phyloP scores from a whole-genome alignment of 2,113 vertebrate genomes.

The Forbesichthys agassizii region DNA sequence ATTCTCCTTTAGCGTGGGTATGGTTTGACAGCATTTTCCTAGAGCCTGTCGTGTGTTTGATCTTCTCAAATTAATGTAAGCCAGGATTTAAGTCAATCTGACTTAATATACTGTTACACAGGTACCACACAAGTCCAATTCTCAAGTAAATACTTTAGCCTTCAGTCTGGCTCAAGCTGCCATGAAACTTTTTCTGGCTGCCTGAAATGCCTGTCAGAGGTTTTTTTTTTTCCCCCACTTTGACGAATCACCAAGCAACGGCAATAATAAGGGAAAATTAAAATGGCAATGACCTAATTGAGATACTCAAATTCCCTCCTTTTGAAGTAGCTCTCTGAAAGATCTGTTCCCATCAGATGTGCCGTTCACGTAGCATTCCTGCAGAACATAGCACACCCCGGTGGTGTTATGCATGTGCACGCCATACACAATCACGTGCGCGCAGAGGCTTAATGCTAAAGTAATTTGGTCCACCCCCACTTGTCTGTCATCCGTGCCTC shows the following conservation, averaged over 20 bases:
- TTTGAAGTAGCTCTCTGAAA: slow-evolving; percentile 34
- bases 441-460: slow-evolving; percentile 42
- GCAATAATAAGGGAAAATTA: slow-evolving; percentile 38
- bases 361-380: slow-evolving; percentile 41
- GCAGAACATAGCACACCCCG: slow-evolving; percentile 36
- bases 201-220: slow-evolving; percentile 11
- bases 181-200: slow-evolving; percentile 17
- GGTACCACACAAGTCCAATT: neutral
- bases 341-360: slow-evolving; percentile 51
- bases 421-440: slow-evolving; percentile 9
- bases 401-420: slow-evolving; percentile 22
- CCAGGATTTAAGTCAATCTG: neutral
- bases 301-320: slow-evolving; percentile 37
- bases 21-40: slow-evolving; percentile 5
- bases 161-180: slow-evolving; percentile 5
- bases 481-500: slow-evolving; percentile 54
- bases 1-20: slow-evolving; percentile 1
- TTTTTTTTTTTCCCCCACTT: slow-evolving; percentile 40
- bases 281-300: slow-evolving; percentile 46
- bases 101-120: neutral
- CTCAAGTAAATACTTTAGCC: neutral
- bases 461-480: slow-evolving; percentile 50
- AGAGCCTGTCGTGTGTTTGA: neutral
- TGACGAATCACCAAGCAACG: slow-evolving; percentile 50
- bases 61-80: slow-evolving; percentile 3